Conservation (phyloP, 1,140 invertebrate genomes). For the Pachypeltis micranthus region DNA sequence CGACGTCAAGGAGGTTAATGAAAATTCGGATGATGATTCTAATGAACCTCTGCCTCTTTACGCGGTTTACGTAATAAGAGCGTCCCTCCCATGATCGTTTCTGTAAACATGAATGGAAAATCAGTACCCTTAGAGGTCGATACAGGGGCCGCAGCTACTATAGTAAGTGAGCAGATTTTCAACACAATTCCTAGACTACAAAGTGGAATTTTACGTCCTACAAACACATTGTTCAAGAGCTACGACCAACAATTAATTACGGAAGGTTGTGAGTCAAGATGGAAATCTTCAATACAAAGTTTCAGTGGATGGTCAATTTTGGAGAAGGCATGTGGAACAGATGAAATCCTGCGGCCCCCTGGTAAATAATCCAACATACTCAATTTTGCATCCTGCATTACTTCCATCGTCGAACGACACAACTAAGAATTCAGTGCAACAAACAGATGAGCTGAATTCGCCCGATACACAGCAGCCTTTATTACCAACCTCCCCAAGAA, state of each 20-base stretch:
- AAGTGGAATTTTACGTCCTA: slow-evolving; percentile 1
- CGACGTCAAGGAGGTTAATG: background rate
- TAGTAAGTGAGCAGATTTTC: background rate
- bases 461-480: too few relatives aligned
- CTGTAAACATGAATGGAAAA: background rate
- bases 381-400: too few relatives aligned
- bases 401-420: too few relatives aligned
- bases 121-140: background rate
- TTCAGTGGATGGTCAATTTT: too few relatives aligned
- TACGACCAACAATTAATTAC: background rate
- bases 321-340: too few relatives aligned
- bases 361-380: too few relatives aligned
- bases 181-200: background rate
- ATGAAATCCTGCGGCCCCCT: too few relatives aligned
- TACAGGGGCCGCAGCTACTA: background rate
- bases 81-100: background rate
- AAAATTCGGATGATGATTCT: background rate
- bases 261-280: too few relatives aligned
- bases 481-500: too few relatives aligned
- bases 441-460: too few relatives aligned
- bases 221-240: background rate
- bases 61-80: background rate
- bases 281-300: too few relatives aligned
- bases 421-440: too few relatives aligned
- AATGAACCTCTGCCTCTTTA: background rate